These are phyloP conservation scores for Rhinoderma darwinii DNA, from an alignment of 2,113 vertebrate species.

Conservation along the genomic window DNA sequence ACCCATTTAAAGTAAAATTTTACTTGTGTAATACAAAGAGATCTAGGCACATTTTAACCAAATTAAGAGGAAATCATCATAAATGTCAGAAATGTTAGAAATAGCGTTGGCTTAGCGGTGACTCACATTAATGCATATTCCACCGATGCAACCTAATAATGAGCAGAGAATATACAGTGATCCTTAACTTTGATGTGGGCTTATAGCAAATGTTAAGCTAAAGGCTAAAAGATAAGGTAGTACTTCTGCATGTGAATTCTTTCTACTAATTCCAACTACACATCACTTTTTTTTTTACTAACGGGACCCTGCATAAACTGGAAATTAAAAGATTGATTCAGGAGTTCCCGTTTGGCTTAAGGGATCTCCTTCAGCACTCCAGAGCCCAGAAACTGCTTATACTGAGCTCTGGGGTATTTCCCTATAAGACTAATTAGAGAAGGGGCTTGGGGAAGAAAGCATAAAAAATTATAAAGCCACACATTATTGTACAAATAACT, in stretches of 20 bases:
- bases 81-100: constrained; percentile 36
- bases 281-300: neutral
- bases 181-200: constrained; percentile 32
- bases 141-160: constrained; percentile 16
- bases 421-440: too few relatives aligned
- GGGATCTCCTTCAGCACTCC: neutral
- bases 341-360: neutral
- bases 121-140: constrained; percentile 14
- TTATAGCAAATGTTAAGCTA: constrained; percentile 9
- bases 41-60: constrained; percentile 37
- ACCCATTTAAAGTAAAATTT: constrained; percentile 52
- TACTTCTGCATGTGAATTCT: neutral
- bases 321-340: neutral
- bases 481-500: too few relatives aligned
- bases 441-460: too few relatives aligned
- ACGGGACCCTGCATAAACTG: neutral
- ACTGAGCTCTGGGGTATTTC: too few relatives aligned
- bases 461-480: too few relatives aligned
- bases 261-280: neutral
- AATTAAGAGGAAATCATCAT: constrained; percentile 36
- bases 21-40: constrained; percentile 42
- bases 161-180: neutral
- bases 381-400: too few relatives aligned
- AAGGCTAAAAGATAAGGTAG: constrained; percentile 20
- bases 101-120: constrained; percentile 13